A percentile compares a stretch with the other conserved stretches of the same genome.
phyloP scores from a whole-genome alignment of 2,888 invertebrate species.

The Hirudinaria manillensis region DNA sequence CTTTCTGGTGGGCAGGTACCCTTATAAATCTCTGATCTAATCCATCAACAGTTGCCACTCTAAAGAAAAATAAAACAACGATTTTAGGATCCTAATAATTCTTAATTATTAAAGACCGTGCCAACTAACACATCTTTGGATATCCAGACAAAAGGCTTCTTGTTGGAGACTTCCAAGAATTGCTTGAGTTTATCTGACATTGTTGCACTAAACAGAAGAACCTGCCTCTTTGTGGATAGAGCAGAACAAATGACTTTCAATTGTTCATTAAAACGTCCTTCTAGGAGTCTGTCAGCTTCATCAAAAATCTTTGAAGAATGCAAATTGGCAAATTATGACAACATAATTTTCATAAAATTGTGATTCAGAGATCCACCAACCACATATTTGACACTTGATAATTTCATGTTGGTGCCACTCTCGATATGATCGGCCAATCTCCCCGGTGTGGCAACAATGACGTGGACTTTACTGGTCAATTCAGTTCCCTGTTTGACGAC shows the following conservation, averaged over 20 bases:
- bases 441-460: slow-evolving; percentile 94
- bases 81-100: not conserved
- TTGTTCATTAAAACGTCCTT: slow-evolving; percentile 57
- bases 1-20: slow-evolving; percentile 82
- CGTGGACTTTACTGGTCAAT: slow-evolving; percentile 76
- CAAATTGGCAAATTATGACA: not conserved
- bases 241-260: slow-evolving; percentile 70
- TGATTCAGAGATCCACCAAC: slow-evolving; percentile 40
- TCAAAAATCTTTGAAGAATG: slow-evolving; percentile 70
- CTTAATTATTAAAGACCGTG: not conserved
- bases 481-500: slow-evolving; percentile 81
- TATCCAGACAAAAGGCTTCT: slow-evolving; percentile 60
- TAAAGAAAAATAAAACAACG: slow-evolving; percentile 33
- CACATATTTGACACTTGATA: slow-evolving; percentile 52
- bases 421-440: slow-evolving; percentile 84
- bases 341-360: not conserved
- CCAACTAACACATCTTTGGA: slow-evolving; percentile 57
- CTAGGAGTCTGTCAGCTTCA: slow-evolving; percentile 83
- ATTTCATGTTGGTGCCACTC: slow-evolving; percentile 62
- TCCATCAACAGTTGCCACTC: slow-evolving; percentile 75
- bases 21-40: slow-evolving; percentile 85
- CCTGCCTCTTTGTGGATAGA: slow-evolving; percentile 74
- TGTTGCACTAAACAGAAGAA: slow-evolving; percentile 84
- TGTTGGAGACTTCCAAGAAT: slow-evolving; percentile 63
- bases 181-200: slow-evolving; percentile 73